Percentiles rank a stretch among this genome's conserved stretches.
Conservation (phyloP, 1,140 invertebrate species). For the Delia radicum region DNA sequence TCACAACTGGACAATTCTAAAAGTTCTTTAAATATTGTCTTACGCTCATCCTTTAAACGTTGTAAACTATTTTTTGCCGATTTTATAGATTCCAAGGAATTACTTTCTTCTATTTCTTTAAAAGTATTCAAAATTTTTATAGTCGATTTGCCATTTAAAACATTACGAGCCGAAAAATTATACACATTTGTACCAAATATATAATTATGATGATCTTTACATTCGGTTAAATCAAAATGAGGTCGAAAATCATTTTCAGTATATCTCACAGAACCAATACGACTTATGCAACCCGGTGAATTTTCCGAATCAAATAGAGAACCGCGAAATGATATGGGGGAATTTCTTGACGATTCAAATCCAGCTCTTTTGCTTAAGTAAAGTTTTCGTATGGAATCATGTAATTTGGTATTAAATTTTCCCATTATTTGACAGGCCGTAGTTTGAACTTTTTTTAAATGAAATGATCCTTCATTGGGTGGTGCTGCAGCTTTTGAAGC, state of each 20-base stretch:
- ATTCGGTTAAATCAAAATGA: slow-evolving; percentile 21
- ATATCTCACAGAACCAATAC: slow-evolving; percentile 24
- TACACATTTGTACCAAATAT: slow-evolving; percentile 44
- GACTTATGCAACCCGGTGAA: neutral
- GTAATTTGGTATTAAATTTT: slow-evolving; percentile 40
- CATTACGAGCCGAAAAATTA: slow-evolving; percentile 41
- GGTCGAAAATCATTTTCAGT: slow-evolving; percentile 37
- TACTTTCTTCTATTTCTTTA: slow-evolving; percentile 35
- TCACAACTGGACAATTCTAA: slow-evolving; percentile 48
- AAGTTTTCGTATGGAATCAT: slow-evolving; percentile 35
- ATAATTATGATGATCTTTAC: slow-evolving; percentile 33
- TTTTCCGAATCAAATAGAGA: slow-evolving; percentile 43
- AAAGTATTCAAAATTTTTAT: slow-evolving; percentile 41
- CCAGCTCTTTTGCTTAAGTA: slow-evolving; percentile 7
- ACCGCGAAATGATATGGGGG: slow-evolving; percentile 48
- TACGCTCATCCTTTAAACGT: slow-evolving; percentile 40
- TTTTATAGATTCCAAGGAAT: neutral
- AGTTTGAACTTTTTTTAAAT: slow-evolving; percentile 39
- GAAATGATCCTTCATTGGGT: slow-evolving; percentile 36
- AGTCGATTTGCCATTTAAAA: slow-evolving; percentile 44
- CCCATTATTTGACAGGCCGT: slow-evolving; percentile 44
- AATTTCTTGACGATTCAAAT: slow-evolving; percentile 31
- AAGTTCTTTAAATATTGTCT: slow-evolving; percentile 45
- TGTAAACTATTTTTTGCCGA: slow-evolving; percentile 34
- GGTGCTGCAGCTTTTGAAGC: slow-evolving; percentile 56